Base-by-base conservation (phyloP, 2,797 vertebrate species). In the Amphiprion clarkii region DNA sequence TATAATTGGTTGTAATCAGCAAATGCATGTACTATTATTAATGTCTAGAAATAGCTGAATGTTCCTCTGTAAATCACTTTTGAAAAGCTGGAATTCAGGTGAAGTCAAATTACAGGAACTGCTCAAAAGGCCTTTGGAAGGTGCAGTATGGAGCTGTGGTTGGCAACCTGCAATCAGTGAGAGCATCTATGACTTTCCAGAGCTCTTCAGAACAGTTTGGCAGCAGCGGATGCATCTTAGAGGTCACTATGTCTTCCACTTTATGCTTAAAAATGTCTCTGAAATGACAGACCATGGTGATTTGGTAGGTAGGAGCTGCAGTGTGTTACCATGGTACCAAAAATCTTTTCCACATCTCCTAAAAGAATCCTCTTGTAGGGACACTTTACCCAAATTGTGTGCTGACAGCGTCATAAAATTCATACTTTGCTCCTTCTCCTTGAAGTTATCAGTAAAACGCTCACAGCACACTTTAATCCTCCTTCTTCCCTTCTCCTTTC, bases 311-410 rank as follows among this genome's bases (percentile, higher is more conserved):
- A 51, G 57, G 23, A 42, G 9, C 36, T 63, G 51, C 40, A 10
- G 11, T n/a, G 9, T 74, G 78, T 86, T 78, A 74, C 53, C 76
- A 52, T 81, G 79, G 65, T 42, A 76, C 69, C 67, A 66, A 25
- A 48, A 67, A 67, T 71, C 33, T 71, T 64, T 67, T 70, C 70
- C 59, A 57, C 65, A 68, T 81, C 66, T 81, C 42, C 75, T 65
- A 86, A 90, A 84, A 82, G 79, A 76, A 56, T 62, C 67, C 53
- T 84, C 57, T 82, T 74, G 17, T 31, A 0, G 59, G 39, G 61
- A 83, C 67, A 70, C 78, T 87, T 87, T 73, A 84, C 66, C 77
- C 62, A 76, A 86, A 87, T 76, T 84, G 78, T 86, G 73, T 58
- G n/a, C 66, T 76, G 67, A 72, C 87, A 89, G 67, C 78, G 78